Percentiles rank a stretch among this genome's conserved stretches.
These are phyloP conservation scores for Drosophila buzzatii DNA, from an alignment of 2,888 invertebrate species.

Conservation along the genomic window DNA sequence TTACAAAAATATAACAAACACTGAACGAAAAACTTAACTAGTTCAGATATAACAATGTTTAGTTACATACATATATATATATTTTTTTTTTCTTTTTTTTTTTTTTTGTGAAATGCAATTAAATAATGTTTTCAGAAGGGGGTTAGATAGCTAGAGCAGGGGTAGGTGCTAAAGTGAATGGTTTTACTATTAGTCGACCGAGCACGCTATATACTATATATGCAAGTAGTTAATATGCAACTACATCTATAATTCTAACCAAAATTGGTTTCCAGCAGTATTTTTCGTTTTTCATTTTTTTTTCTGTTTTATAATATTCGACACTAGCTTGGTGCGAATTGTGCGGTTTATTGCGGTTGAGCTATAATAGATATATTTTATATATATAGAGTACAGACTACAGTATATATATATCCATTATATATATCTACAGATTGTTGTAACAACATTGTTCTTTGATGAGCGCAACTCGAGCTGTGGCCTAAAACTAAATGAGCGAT, in stretches of 20 bases:
- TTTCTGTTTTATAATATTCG: slow-evolving; percentile 7
- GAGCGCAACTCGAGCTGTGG: slow-evolving; percentile 33
- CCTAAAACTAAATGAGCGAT: slow-evolving; percentile 26
- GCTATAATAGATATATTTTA: slow-evolving; percentile 15
- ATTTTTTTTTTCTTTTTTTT: too few relatives aligned
- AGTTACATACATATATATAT: neutral
- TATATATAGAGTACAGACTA: neutral
- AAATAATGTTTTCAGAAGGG: slow-evolving; percentile 22
- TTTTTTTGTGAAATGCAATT: slow-evolving; percentile 52
- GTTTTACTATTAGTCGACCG: slow-evolving; percentile 24
- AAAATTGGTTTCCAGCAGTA: slow-evolving; percentile 28
- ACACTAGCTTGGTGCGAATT: slow-evolving; percentile 28
- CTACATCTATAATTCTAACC: slow-evolving; percentile 25
- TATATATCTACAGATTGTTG: slow-evolving; percentile 9
- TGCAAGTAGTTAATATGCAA: slow-evolving; percentile 1
- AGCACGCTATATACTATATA: slow-evolving; percentile 30
- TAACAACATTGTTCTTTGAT: slow-evolving; percentile 12
- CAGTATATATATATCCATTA: slow-evolving; percentile 2
- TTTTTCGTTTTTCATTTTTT: slow-evolving; percentile 4
- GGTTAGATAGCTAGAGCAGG: neutral
- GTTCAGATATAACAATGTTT: slow-evolving; percentile 41
- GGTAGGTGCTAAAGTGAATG: slow-evolving; percentile 56
- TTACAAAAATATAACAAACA: slow-evolving; percentile 6
- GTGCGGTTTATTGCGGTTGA: slow-evolving; percentile 44
- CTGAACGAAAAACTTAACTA: slow-evolving; percentile 20